A percentile compares a stretch with the other conserved stretches of the same genome.
Conservation (phyloP, 2,888 invertebrate genomes). For the Plebejus melissa region DNA sequence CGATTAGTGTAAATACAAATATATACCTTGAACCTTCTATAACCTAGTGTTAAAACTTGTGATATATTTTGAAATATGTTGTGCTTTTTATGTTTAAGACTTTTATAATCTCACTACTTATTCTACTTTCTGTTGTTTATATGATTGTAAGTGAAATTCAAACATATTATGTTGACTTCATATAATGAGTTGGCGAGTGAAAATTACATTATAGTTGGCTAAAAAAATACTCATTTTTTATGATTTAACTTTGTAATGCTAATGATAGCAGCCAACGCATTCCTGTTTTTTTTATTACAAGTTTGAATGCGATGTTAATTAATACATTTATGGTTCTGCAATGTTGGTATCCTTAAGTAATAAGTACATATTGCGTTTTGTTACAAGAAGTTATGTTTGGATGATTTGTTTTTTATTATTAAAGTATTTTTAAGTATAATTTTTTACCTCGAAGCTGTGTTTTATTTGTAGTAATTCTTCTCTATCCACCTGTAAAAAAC, state of each 20-base stretch:
- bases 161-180: not conserved
- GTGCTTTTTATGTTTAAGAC: conserved; percentile 25
- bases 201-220: not conserved
- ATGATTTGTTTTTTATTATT: conserved; percentile 40
- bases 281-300: not conserved
- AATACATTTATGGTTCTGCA: not conserved
- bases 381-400: conserved; percentile 42
- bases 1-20: conserved; percentile 27
- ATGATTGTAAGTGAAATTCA: not conserved
- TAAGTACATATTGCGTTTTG: conserved; percentile 26
- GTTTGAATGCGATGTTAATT: not conserved
- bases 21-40: not conserved
- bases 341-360: not conserved
- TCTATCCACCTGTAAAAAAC: not conserved
- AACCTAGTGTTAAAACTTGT: conserved; percentile 24
- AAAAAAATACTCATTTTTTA: conserved; percentile 18
- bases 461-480: not conserved
- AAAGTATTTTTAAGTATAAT: conserved; percentile 31
- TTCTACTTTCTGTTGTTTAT: conserved; percentile 4
- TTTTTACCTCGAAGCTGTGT: conserved; percentile 13
- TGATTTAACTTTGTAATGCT: not conserved
- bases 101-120: conserved; percentile 12
- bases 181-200: not conserved
- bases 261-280: not conserved
- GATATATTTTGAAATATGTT: conserved; percentile 26